Percentiles rank a stretch among this genome's conserved stretches.
Conservation (phyloP, 2,797 vertebrate species). For the Orientallactaga sibirica region DNA sequence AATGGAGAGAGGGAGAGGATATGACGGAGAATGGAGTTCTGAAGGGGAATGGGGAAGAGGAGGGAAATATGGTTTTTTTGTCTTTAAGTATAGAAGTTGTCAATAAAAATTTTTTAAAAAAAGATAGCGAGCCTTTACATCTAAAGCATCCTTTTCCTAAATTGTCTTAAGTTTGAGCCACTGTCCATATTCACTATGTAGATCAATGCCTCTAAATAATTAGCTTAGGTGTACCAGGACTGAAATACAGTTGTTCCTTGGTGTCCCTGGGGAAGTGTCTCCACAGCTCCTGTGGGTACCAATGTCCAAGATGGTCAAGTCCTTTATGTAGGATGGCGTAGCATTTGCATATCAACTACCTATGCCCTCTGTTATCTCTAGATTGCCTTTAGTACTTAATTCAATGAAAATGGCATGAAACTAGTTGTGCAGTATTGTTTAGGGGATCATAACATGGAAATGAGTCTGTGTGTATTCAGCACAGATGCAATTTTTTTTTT, state of each 20-base stretch:
- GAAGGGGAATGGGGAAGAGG: too few species aligned
- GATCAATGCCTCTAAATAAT: constrained; percentile 13
- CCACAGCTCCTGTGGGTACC: not conserved
- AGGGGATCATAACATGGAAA: not conserved
- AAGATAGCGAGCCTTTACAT: not conserved
- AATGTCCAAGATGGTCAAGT: not conserved
- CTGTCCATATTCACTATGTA: not conserved
- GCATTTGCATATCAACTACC: not conserved
- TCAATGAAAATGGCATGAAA: not conserved
- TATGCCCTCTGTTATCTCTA: not conserved
- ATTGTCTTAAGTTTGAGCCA: constrained; percentile 6
- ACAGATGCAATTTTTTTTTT: not conserved
- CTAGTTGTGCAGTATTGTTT: not conserved
- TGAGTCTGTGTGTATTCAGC: not conserved
- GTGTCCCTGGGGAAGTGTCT: not conserved
- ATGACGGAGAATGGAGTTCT: too few species aligned
- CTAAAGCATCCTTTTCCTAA: constrained; percentile 23
- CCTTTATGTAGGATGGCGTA: not conserved
- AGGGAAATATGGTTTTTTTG: too few species aligned
- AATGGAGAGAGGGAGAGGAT: too few species aligned
- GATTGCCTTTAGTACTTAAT: not conserved
- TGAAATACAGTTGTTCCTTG: not conserved
- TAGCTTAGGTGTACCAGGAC: not conserved
- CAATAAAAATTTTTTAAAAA: too few species aligned
- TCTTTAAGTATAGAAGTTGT: too few species aligned